A percentile compares a stretch with the other conserved stretches of the same genome.
These are phyloP conservation scores for Neotoma lepida DNA, from an alignment of 2,113 vertebrate species.

Conservation along the genomic window DNA sequence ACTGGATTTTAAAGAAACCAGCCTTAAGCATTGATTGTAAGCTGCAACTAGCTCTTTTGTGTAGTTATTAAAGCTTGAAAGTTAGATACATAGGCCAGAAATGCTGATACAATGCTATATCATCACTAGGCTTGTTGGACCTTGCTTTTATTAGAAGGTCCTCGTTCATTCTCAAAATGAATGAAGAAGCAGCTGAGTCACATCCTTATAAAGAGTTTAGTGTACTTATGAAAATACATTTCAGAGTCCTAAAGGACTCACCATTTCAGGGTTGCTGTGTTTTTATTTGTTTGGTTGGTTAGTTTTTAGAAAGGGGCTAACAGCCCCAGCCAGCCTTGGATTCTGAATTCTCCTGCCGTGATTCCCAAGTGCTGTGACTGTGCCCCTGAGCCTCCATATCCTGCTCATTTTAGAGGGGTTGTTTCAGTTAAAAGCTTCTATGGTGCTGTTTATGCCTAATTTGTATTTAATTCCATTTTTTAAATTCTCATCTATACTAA, in stretches of 20 bases:
- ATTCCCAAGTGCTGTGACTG: not conserved
- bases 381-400: no score
- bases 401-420: not conserved
- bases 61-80: slow-evolving; percentile 29
- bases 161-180: slow-evolving; percentile 17
- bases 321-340: not conserved
- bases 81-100: not conserved
- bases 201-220: not conserved
- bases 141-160: not conserved
- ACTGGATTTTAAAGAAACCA: slow-evolving; percentile 21
- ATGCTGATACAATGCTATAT: not conserved
- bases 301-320: not conserved
- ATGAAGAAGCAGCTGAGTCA: not conserved
- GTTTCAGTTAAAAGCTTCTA: not conserved
- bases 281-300: not conserved
- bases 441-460: not conserved
- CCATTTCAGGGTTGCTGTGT: not conserved
- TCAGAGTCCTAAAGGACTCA: slow-evolving; percentile 28
- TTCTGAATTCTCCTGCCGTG: not conserved
- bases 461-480: slow-evolving; percentile 28
- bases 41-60: not conserved
- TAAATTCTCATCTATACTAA: not conserved
- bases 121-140: not conserved
- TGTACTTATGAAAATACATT: slow-evolving; percentile 33
- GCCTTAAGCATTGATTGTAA: slow-evolving; percentile 17